Evolutionary conservation across 2,888 invertebrate species (phyloP).

Genomic region (Exephanes ischioxanthus): DNA sequence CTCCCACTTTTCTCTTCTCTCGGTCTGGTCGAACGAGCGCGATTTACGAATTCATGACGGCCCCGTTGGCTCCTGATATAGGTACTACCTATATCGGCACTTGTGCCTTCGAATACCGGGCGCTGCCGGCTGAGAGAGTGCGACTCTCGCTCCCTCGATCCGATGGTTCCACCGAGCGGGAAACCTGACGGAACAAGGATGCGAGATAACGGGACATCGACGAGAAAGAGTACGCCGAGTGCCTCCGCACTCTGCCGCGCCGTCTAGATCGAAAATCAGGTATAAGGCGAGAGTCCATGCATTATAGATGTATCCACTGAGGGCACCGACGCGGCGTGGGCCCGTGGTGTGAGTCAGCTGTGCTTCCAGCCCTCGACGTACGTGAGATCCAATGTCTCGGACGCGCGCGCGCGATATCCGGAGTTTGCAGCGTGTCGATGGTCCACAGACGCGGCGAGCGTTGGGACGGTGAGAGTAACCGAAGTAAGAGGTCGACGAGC

Average conservation of each 20-base stretch:
- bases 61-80: conserved; percentile 25
- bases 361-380: conserved; percentile 36
- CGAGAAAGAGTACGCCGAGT: conserved; percentile 21
- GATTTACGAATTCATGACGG: conserved; percentile 63
- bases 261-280: conserved; percentile 78
- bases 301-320: conserved; percentile 80
- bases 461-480: conserved; percentile 23
- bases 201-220: conserved; percentile 6
- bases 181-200: neutral
- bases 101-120: conserved; percentile 14
- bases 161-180: neutral
- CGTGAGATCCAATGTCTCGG: conserved; percentile 59
- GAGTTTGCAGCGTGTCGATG: conserved; percentile 46
- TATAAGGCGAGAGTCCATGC: conserved; percentile 77
- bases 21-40: conserved; percentile 45
- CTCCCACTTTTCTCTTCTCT: conserved; percentile 5
- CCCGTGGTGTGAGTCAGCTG: conserved; percentile 35
- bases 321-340: conserved; percentile 65
- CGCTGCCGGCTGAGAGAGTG: conserved; percentile 17
- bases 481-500: conserved; percentile 40
- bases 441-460: conserved; percentile 27
- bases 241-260: conserved; percentile 19
- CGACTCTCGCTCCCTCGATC: neutral
- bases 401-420: conserved; percentile 32
- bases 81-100: conserved; percentile 24